phyloP scores from a whole-genome alignment of 2,797 vertebrate genomes.

The Chelmon rostratus region DNA sequence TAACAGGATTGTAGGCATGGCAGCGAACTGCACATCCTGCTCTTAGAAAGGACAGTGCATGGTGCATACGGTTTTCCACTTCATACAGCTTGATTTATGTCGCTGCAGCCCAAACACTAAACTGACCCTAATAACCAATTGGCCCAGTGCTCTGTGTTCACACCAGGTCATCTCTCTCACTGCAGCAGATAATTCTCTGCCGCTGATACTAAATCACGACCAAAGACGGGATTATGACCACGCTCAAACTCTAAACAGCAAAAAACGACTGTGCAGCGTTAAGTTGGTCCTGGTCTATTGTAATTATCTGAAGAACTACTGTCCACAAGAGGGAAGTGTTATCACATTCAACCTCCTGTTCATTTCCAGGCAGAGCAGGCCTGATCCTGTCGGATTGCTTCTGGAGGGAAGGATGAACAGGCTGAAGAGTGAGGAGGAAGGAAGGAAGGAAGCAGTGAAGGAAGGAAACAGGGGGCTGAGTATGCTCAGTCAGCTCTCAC shows the following conservation, averaged over 20 bases:
- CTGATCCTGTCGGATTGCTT: slow-evolving; percentile 51
- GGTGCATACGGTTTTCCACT: slow-evolving; percentile 17
- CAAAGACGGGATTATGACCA: slow-evolving; percentile 17
- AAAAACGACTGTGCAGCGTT: not conserved
- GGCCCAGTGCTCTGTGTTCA: slow-evolving; percentile 38
- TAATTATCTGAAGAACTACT: slow-evolving; percentile 55
- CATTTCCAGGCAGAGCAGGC: slow-evolving; percentile 40
- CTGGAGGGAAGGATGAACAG: slow-evolving; percentile 35
- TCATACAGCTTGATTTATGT: slow-evolving; percentile 59
- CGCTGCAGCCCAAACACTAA: slow-evolving; percentile 27
- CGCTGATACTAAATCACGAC: slow-evolving; percentile 26
- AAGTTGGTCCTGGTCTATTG: slow-evolving; percentile 9
- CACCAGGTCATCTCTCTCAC: slow-evolving; percentile 54
- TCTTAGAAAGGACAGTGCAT: not conserved
- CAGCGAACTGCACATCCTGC: slow-evolving; percentile 49
- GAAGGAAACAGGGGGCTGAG: slow-evolving; percentile 11
- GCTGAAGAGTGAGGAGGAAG: slow-evolving; percentile 9
- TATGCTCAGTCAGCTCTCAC: slow-evolving; percentile 36
- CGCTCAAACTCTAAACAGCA: slow-evolving; percentile 15
- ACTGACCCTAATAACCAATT: slow-evolving; percentile 62
- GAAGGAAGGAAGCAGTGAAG: slow-evolving; percentile 13
- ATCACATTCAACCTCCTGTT: slow-evolving; percentile 72
- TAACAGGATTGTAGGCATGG: slow-evolving; percentile 44
- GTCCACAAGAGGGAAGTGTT: slow-evolving; percentile 88
- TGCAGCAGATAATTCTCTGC: slow-evolving; percentile 43